Evolutionary conservation across 2,888 invertebrate species (phyloP), one percentile per base, ranked within the genome.

Genomic region (Desoria tigrina): DNA sequence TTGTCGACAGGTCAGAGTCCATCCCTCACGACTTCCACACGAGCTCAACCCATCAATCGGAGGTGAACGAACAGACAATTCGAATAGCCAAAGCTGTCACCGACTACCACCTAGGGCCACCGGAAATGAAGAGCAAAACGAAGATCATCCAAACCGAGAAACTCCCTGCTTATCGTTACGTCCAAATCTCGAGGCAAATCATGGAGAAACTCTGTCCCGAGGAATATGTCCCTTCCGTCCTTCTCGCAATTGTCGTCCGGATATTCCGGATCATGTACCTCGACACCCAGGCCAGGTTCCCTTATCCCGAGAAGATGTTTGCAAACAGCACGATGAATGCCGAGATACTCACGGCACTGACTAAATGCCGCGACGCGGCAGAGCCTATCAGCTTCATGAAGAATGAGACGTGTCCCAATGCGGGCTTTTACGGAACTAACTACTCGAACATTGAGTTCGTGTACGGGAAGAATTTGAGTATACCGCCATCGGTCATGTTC

Each of bases 211-310:
- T 63, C 4, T 70, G 67, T 24, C 66, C 66, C 0, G 14, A 45
- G 6, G 69, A 65, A 4, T 24, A 51, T 23, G 39, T 67, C 2
- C 61, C 65, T 2, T 21, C 23, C 7, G 2, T n/a, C 21, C 58
- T 63, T 2, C 21, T 67, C 0, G 53, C 61, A 24, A 63, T 60
- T 24, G 16, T 67, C 6, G 16, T 64, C 11, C 23, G 67, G 42
- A 27, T 62, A 9, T 70, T 70, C n/a, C 37, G 70, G 4, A 27
- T 70, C 7, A 24, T 70, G 1, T 60, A 56, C 24, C 55, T 65
- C 21, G 70, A 67, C 32, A 49, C 62, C 2, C 28, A 27, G 24
- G 58, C 39, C 21, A 59, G 58, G 16, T 61, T 42, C 37, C 51
- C 65, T 11, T 61, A 57, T 49, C 64, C 68, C 1, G 49, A 54